A percentile compares a stretch with the other conserved stretches of the same genome.
Conservation (phyloP, 2,888 invertebrate genomes). For the Cryptophagus acutangulus region DNA sequence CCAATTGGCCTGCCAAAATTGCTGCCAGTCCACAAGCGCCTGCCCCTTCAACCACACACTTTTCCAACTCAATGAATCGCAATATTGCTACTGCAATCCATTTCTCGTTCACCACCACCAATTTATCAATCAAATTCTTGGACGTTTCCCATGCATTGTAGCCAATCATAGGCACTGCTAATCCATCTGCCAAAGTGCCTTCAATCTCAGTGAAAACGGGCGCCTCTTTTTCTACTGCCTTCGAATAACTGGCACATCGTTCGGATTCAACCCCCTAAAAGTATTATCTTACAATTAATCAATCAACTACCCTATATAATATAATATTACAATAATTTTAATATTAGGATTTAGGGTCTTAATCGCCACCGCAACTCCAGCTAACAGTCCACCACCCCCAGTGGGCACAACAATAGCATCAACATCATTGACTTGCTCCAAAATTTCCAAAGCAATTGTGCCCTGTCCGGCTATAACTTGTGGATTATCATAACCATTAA, state of each 20-base stretch:
- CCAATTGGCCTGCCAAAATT: conserved; percentile 58
- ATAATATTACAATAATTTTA: conserved; percentile 68
- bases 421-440: conserved; percentile 77
- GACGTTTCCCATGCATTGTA: conserved; percentile 64
- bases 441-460: conserved; percentile 86
- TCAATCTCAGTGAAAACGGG: conserved; percentile 52
- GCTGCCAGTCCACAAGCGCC: conserved; percentile 67
- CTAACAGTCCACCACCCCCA: conserved; percentile 90
- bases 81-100: conserved; percentile 62
- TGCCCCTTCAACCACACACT: conserved; percentile 69
- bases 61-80: conserved; percentile 60
- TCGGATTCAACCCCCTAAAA: conserved; percentile 83
- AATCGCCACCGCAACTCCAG: conserved; percentile 84
- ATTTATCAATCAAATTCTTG: conserved; percentile 57
- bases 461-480: conserved; percentile 94
- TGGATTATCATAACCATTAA: conserved; percentile 96
- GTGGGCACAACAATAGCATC: conserved; percentile 90
- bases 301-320: background rate
- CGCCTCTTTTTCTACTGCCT: conserved; percentile 54
- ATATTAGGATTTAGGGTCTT: conserved; percentile 80
- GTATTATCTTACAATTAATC: conserved; percentile 45
- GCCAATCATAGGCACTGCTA: conserved; percentile 65
- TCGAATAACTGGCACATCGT: conserved; percentile 79
- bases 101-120: conserved; percentile 64
- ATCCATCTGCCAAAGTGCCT: conserved; percentile 64